Evolutionary conservation across 2,888 invertebrate genomes (phyloP), one percentile per base, ranked within the genome.

Genomic region (Sarcophaga carnaria): DNA sequence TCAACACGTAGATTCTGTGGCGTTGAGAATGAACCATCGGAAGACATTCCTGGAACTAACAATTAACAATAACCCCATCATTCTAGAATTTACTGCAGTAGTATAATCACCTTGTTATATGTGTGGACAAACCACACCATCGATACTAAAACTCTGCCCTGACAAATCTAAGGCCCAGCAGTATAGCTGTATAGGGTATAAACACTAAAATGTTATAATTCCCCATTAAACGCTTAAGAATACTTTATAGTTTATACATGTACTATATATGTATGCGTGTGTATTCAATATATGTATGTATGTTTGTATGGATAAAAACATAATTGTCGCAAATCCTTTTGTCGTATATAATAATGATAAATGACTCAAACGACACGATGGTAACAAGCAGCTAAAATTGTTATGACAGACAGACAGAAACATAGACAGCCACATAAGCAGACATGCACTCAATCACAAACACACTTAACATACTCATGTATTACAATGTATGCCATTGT

Each of bases 281-380:
- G 37, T 37, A 37, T 10, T 8, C 10, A 37, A 37, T 37, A 37
- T 10, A 37, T 10, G 8, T 37, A 37, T 37, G 37, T 37, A 10
- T 37, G 27, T 27, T 4, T 27, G 8, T 59, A 37, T 14, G 54
- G 59, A 64, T 37, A 69, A 70, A 59, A 80, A 70, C 63, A 87
- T 87, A 87, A 85, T 82, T 85, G 84, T 72, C 87, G 70, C 83
- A 87, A 87, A 87, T 87, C 86, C 80, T 80, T 87, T 87, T 87
- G 83, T 86, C 80, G 72, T 75, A 80, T 63, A 74, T 75, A 81
- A 84, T 87, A 84, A 79, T 87, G 86, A 87, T 84, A 87, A 84
- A 87, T 76, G 77, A 66, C 69, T 86, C 75, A n/a, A 69, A 69
- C 63, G 37, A 83, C 75, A 81, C 63, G 72, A 78, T 67, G 72